These are phyloP conservation scores for Trissolcus brochymenae DNA, from an alignment of 2,888 invertebrate species.

Conservation along the genomic window DNA sequence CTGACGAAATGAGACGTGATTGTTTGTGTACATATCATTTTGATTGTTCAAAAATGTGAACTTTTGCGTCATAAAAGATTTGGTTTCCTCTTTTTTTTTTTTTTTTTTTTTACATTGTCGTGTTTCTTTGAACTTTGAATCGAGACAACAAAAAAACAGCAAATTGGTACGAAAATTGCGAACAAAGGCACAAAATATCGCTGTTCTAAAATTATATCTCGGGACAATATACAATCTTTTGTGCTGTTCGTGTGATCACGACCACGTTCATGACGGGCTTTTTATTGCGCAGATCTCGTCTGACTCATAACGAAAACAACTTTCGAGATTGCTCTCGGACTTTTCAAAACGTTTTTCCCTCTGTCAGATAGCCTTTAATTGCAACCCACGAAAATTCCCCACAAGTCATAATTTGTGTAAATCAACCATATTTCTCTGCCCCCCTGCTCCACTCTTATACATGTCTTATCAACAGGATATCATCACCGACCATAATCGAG, in stretches of 20 bases:
- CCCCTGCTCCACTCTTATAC: no score
- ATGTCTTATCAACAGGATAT: not conserved
- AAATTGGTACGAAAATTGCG: not conserved
- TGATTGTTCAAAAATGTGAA: no score
- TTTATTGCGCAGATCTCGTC: constrained; percentile 21
- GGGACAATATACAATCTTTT: no score
- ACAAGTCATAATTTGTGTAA: constrained; percentile 1
- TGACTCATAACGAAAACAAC: constrained; percentile 29
- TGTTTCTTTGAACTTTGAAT: no score
- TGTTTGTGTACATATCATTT: no score
- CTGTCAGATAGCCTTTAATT: constrained; percentile 11
- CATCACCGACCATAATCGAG: not conserved
- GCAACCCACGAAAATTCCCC: constrained; percentile 15
- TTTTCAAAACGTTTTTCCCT: constrained; percentile 14
- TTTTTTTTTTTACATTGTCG: no score
- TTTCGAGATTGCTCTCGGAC: constrained; percentile 19
- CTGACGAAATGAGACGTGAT: no score
- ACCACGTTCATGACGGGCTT: constrained; percentile 10
- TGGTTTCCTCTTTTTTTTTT: no score
- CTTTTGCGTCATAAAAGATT: no score
- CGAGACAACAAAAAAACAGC: not conserved
- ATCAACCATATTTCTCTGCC: no score
- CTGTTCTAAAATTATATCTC: no score
- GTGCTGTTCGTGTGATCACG: not conserved
- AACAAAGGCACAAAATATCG: no score